Evolutionary conservation across 53 echinoderm and acorn worm species (phyloP), one percentile per base, ranked within the genome.

Genomic region (Crossaster papposus): DNA sequence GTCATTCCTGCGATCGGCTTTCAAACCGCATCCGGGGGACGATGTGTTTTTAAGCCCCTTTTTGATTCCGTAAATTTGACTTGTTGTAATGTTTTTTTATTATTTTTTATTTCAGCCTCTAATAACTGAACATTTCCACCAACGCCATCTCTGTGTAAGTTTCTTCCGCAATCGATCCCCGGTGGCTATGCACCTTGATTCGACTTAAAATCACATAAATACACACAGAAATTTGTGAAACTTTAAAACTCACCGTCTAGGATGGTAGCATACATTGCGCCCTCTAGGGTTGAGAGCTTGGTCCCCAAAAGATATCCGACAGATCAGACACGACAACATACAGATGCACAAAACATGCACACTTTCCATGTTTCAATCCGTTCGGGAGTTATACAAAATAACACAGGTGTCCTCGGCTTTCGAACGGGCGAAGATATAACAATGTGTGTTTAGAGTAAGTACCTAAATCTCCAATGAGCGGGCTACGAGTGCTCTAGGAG

Each of bases 261-360:
- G 23, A 72, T 72, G 3, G 3, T 31, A 20, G 54, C 85, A 85
- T 30, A 85, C 85, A 73, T 85, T 85, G 5, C 85, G 85, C 23
- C 85, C 85, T 53, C 34, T 31, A 0, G 73, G 73, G 54, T 85
- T 72, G 8, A 85, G 85, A 68, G 54, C 35, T 29, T 38, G 33
- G 44, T 70, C 83, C 65, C 37, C 70, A 14, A 22, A 14, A 44
- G 65, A 15, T 37, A 38, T 50, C 51, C 10, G 36, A 4, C 83
- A 83, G 26, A 83, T n/a, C 68, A 50, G 32, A 65, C 65, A 50
- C n/a, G n/a, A n/a, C 14, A 38, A 44, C 29, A 83, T 14, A 18
- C 14, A 65, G 65, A 26, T 26, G 28, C 37, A 37, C 38, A 36
- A 29, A 65, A 35, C 22, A 81, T 20, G 28, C 34, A 70, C 24